Evolutionary conservation across 2,797 vertebrate genomes (phyloP).

Genomic region (Busarellus nigricollis): DNA sequence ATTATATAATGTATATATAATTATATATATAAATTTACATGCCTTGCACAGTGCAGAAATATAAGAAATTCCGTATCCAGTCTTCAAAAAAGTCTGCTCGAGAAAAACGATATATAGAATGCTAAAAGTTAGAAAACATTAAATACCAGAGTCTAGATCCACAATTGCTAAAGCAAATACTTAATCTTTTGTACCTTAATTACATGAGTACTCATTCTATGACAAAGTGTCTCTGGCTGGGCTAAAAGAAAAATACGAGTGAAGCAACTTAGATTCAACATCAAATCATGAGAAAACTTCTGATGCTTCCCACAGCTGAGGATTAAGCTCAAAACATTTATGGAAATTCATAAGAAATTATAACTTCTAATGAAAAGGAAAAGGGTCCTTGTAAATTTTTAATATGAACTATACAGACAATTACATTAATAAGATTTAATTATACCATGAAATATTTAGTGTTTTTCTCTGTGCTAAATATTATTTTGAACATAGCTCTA

Average conservation of each 20-base stretch:
- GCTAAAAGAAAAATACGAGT: background rate
- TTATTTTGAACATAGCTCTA: background rate
- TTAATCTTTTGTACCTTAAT: background rate
- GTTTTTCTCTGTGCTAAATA: slow-evolving; percentile 5
- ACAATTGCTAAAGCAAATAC: background rate
- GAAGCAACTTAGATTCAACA: background rate
- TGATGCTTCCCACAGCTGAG: background rate
- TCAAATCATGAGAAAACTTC: background rate
- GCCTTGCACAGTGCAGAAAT: background rate
- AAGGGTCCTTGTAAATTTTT: slow-evolving; percentile 15
- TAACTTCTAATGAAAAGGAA: background rate
- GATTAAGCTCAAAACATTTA: background rate
- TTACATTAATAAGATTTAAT: slow-evolving; percentile 54
- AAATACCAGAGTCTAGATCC: background rate
- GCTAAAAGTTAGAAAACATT: background rate
- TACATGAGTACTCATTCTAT: background rate
- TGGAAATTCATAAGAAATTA: background rate
- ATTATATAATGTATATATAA: background rate
- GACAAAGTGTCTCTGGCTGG: background rate
- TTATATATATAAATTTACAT: too few species aligned
- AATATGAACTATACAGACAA: slow-evolving; percentile 29
- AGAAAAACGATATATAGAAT: background rate
- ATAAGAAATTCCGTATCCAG: background rate
- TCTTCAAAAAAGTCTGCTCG: background rate
- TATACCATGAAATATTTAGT: slow-evolving; percentile 52